Percentiles rank a stretch among this genome's conserved stretches.
phyloP scores from a whole-genome alignment of 2,113 vertebrate genomes.

The Leucopsar rothschildi region DNA sequence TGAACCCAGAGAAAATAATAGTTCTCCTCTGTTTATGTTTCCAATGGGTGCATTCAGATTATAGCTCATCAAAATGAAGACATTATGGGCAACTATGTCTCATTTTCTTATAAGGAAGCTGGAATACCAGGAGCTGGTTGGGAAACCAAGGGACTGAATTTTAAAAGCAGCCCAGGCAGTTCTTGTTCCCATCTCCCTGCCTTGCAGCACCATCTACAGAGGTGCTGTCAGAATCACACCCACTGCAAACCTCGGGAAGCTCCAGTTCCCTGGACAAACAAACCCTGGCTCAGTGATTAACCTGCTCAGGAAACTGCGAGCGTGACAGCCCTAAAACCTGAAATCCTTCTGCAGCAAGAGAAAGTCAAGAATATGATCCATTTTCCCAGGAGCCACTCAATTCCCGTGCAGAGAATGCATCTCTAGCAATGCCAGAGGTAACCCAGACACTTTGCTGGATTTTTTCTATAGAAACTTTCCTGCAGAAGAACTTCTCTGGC shows the following conservation, averaged over 20 bases:
- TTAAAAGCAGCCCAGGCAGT: neutral
- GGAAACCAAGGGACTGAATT: neutral
- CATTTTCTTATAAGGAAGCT: neutral
- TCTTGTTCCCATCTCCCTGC: neutral
- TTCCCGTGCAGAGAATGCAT: neutral
- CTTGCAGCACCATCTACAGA: slow-evolving; percentile 65
- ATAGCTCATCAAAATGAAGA: neutral
- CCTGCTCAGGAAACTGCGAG: neutral
- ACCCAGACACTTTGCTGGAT: neutral
- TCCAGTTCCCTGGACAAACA: neutral
- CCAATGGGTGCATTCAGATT: neutral
- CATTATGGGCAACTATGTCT: neutral
- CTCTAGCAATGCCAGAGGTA: neutral
- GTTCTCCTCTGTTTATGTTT: neutral
- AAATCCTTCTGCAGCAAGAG: neutral
- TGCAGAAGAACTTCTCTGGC: neutral
- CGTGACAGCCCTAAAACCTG: neutral
- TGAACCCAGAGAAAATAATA: neutral
- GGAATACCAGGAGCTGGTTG: neutral
- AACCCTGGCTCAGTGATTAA: neutral
- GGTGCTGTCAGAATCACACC: neutral
- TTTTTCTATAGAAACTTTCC: neutral
- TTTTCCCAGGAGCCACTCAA: neutral
- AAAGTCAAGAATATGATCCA: neutral
- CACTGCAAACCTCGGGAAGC: neutral